These are phyloP conservation scores for Onychomys torridus DNA, from an alignment of 2,797 vertebrate species.

Conservation along the genomic window DNA sequence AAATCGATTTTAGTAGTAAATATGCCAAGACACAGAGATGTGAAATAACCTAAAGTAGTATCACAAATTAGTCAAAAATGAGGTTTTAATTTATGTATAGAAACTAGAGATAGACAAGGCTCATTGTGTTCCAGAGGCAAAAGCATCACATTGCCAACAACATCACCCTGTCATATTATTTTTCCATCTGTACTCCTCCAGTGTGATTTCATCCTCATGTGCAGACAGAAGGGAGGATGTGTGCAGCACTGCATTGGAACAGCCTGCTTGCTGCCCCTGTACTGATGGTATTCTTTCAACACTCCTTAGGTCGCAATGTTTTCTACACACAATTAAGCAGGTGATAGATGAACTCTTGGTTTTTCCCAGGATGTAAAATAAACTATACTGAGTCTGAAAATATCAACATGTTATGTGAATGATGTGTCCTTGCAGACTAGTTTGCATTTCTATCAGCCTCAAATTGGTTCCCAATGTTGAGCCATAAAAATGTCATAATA, in stretches of 20 bases:
- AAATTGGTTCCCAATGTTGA: constrained; percentile 75
- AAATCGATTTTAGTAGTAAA: background rate
- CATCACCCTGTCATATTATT: no score
- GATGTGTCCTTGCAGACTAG: constrained; percentile 75
- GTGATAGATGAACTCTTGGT: constrained; percentile 84
- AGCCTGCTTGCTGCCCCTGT: constrained; percentile 55
- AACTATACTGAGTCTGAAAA: constrained; percentile 81
- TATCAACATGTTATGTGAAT: constrained; percentile 79
- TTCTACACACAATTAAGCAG: constrained; percentile 85
- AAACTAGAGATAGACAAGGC: background rate
- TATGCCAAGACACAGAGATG: background rate
- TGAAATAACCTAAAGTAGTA: background rate
- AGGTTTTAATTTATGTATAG: background rate
- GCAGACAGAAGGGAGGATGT: background rate
- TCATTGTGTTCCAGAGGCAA: background rate
- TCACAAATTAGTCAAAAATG: background rate
- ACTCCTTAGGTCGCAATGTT: constrained; percentile 73
- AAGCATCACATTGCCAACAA: no score
- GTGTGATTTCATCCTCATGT: background rate
- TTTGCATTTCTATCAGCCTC: constrained; percentile 85
- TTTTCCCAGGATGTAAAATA: constrained; percentile 80
- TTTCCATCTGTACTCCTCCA: background rate
- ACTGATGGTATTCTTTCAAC: constrained; percentile 59
- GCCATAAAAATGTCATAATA: constrained; percentile 74
- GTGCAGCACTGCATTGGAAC: constrained; percentile 31